These are phyloP conservation scores for Intellagama lesueurii DNA, from an alignment of 2,797 vertebrate species.

Conservation along the genomic window DNA sequence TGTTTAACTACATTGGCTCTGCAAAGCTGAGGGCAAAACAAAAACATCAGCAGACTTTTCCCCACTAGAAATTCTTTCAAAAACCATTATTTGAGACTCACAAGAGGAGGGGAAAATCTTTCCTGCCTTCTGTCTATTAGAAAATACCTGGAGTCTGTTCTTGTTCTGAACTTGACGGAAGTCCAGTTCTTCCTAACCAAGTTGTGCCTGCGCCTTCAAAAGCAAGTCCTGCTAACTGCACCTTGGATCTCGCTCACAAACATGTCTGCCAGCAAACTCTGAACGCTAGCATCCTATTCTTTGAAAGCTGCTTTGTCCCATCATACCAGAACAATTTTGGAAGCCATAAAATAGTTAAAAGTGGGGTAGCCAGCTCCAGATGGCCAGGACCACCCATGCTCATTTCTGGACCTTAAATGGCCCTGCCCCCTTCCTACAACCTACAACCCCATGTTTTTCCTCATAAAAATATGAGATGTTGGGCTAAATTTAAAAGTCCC, in stretches of 20 bases:
- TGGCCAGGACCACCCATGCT: no score
- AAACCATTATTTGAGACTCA: background rate
- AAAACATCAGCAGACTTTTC: no score
- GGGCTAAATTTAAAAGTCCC: no score
- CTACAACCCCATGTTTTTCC: no score
- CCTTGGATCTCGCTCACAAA: no score
- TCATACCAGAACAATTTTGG: background rate
- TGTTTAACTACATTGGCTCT: slow-evolving; percentile 7
- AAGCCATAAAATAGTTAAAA: background rate
- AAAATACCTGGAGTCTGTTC: background rate
- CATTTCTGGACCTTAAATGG: no score
- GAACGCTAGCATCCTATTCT: background rate
- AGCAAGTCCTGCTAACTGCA: background rate
- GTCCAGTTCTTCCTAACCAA: background rate
- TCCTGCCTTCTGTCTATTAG: background rate
- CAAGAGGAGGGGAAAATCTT: background rate
- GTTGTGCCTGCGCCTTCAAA: background rate
- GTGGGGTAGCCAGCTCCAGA: background rate
- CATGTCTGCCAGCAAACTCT: background rate
- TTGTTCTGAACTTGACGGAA: background rate
- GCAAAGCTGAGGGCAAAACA: background rate
- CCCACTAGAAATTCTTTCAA: background rate
- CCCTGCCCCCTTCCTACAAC: no score
- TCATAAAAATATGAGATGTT: no score
- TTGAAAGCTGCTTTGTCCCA: background rate